Evolutionary conservation across 2,888 invertebrate genomes (phyloP), one percentile per base, ranked within the genome.

Genomic region (Drosophila buzzatii): DNA sequence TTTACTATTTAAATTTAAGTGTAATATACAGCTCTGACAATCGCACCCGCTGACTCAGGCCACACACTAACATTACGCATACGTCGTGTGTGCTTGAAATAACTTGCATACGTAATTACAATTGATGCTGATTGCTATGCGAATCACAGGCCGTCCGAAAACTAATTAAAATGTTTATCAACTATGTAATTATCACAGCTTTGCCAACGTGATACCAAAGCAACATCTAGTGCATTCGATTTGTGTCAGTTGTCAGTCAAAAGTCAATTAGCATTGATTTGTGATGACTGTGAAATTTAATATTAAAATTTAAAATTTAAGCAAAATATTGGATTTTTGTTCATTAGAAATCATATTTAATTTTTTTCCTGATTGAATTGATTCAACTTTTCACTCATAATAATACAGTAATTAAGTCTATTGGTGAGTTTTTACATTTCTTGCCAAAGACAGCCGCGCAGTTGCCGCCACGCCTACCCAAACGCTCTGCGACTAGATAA

Each of bases 401-500:
- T 62, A 91, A 59, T 18, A 81, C 65, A 18, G 85, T 83, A 45
- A 91, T 88, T 12, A 83, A 64, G 37, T 92, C 86, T 41, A 92
- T 69, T 14, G 91, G 81, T 4, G 91, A 91, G n/a, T 67, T 80
- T 1, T 63, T 52, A 41, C 92, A 92, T 47, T 49, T 61, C 1
- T 71, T 72, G 9, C 70, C 73, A 66, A 82, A 92, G 10, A 61
- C 64, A 20, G 58, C 35, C n/a, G 73, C 79, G 59, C 92, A 92
- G 42, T 85, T 80, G 6, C 77, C 81, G 0, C 90, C 91, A 12
- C 70, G 63, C 80, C 94, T 94, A 16, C 96, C 96, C 0, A 95
- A 91, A 62, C 94, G 93, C 92, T 97, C 96, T 0, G 96, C 96
- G 1, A 95, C 95, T 52, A 95, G 94, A 91, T 96, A 96, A 87